These are phyloP conservation scores for Aphidius colemani DNA, from an alignment of 2,888 invertebrate genomes.

Conservation along the genomic window DNA sequence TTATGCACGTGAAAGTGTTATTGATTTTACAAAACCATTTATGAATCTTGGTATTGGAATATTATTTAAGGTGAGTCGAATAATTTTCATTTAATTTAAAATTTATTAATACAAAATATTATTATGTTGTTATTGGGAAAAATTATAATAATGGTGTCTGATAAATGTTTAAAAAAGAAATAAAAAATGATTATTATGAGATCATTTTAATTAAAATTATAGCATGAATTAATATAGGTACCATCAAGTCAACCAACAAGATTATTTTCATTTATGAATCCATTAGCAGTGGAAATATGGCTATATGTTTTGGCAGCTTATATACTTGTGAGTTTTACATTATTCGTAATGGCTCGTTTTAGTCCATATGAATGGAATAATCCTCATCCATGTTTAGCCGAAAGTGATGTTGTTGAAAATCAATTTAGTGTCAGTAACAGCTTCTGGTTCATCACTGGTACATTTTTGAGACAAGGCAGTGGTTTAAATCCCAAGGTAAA, in stretches of 20 bases:
- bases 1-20: conserved; percentile 91
- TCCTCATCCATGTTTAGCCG: conserved; percentile 78
- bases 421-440: conserved; percentile 95
- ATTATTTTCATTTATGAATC: conserved; percentile 95
- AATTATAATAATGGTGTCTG: neutral
- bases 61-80: conserved; percentile 80
- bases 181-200: conserved; percentile 34
- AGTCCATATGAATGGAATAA: conserved; percentile 96
- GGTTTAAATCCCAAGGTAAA: conserved; percentile 82
- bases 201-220: conserved; percentile 60
- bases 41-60: conserved; percentile 98
- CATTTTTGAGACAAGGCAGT: conserved; percentile 84
- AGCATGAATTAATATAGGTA: conserved; percentile 68
- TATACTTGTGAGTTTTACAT: conserved; percentile 87
- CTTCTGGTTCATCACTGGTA: conserved; percentile 90
- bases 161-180: no score
- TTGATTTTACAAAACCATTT: conserved; percentile 98
- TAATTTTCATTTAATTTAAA: conserved; percentile 2
- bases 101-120: conserved; percentile 6
- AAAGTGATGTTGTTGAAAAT: conserved; percentile 87
- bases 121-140: neutral
- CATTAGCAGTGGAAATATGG: conserved; percentile 96
- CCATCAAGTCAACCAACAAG: conserved; percentile 87
- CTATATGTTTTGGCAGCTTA: conserved; percentile 92
- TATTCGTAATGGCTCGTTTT: conserved; percentile 96